Evolutionary conservation across 2,797 vertebrate species (phyloP), one percentile per base, ranked within the genome.

Genomic region (Phyllotis vaccarum): DNA sequence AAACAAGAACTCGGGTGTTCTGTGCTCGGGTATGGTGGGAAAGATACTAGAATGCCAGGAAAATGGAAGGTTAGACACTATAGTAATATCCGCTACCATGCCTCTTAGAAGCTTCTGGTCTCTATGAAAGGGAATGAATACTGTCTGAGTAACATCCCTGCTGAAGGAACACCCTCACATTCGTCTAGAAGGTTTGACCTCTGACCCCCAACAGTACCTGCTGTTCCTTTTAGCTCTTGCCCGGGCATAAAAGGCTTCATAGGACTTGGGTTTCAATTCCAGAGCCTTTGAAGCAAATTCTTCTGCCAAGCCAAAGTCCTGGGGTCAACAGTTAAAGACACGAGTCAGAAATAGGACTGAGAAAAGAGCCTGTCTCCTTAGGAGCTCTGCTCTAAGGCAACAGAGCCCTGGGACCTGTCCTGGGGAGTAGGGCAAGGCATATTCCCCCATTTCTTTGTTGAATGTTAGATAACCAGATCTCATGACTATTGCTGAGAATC

Each of bases 221-320:
- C 99, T 99, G 98, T 99, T 99, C 94, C 99, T 99, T 98, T 99
- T 99, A 13, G 99, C 99, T 98, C 99, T 98, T 16, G 99, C 99
- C n/a, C 99, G 99, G 29, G 99, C 99, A 1, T 99, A 99, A 98
- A 99, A 99, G 19, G 99, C 99, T 98, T 99, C 99, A 0, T 99
- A 99, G 89, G 99, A 99, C 97, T 99, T 99, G 79, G 99, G 99
- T 98, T 99, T 99, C 98, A 99, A 98, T 98, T 99, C 99, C 94
- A 99, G 96, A 8, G 99, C 99, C 98, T 99, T 99, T 92, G 99
- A 99, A 95, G 99, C 99, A 98, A 99, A 99, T 97, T 99, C 99
- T 96, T 99, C 99, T 64, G 99, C 99, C 99, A 99, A 99, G 81
- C 99, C 99, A 79, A 99, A 99, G 98, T 99, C 99, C 99, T 99